Evolutionary conservation across 2,113 vertebrate genomes (phyloP).

Genomic region (Grallaria varia): DNA sequence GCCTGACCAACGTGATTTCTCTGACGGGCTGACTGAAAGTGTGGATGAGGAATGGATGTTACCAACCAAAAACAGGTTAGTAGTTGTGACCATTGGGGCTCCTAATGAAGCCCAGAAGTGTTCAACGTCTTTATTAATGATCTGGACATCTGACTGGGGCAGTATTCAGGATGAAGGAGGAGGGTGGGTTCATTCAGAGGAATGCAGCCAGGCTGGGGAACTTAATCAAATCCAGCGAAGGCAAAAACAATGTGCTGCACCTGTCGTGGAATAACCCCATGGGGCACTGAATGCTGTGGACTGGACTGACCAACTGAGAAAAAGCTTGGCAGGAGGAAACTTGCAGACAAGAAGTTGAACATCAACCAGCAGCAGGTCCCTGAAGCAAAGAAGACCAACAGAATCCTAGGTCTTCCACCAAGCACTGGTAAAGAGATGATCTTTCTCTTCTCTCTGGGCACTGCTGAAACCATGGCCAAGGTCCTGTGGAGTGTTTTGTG

Average conservation of each 20-base stretch:
- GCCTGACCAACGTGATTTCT: not conserved
- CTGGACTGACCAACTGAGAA: not conserved
- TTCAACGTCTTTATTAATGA: not conserved
- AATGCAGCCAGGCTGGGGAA: not conserved
- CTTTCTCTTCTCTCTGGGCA: not conserved
- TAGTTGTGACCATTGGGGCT: not conserved
- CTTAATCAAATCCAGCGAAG: not conserved
- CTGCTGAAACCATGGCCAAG: not conserved
- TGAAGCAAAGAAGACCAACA: not conserved
- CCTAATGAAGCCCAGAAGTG: no score
- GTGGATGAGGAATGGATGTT: not conserved
- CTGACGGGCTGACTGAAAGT: not conserved
- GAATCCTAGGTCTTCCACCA: not conserved
- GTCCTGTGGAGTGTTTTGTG: not conserved
- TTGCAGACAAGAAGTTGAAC: not conserved
- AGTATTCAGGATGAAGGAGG: not conserved
- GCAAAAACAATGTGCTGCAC: not conserved
- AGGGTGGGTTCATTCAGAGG: not conserved
- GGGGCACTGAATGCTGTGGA: not conserved
- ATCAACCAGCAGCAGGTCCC: not conserved
- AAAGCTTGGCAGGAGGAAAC: not conserved
- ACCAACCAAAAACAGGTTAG: not conserved
- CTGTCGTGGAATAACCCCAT: not conserved
- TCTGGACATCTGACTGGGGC: not conserved
- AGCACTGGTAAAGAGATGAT: no score